Percentiles rank a stretch among this genome's conserved stretches.
These are phyloP conservation scores for Urocyon cinereoargenteus DNA, from an alignment of 2,797 vertebrate species.

Conservation along the genomic window DNA sequence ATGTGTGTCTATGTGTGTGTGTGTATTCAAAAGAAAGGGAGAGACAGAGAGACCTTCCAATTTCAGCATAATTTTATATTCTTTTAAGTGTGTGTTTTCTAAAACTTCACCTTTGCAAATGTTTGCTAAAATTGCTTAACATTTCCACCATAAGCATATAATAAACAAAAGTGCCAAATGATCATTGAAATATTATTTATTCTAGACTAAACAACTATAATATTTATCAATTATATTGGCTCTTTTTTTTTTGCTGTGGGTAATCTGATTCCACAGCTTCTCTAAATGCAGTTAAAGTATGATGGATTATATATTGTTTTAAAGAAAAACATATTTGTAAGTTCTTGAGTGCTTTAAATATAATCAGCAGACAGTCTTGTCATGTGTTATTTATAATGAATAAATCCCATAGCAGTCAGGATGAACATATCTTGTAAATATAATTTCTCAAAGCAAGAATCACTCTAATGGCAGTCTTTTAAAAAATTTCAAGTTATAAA, in stretches of 20 bases:
- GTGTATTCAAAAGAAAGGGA: neutral
- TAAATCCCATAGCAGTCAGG: neutral
- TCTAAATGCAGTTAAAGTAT: neutral
- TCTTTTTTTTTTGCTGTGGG: neutral
- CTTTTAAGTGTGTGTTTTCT: constrained; percentile 57
- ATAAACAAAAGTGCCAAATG: constrained; percentile 64
- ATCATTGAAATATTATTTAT: constrained; percentile 55
- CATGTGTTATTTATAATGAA: neutral
- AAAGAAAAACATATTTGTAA: neutral
- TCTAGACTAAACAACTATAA: neutral
- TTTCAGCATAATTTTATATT: constrained; percentile 70
- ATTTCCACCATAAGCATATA: constrained; percentile 58
- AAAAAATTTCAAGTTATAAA: neutral
- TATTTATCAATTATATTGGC: neutral
- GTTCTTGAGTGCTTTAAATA: constrained; percentile 3
- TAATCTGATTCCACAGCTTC: neutral
- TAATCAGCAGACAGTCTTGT: neutral
- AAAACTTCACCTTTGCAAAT: constrained; percentile 62
- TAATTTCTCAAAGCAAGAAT: neutral
- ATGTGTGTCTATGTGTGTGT: neutral
- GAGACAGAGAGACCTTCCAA: neutral
- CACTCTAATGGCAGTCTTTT: neutral
- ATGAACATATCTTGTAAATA: neutral
- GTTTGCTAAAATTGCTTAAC: constrained; percentile 53
- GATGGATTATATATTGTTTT: neutral